These are phyloP conservation scores for Stigmatopora nigra DNA, from an alignment of 2,113 vertebrate genomes.

Conservation along the genomic window DNA sequence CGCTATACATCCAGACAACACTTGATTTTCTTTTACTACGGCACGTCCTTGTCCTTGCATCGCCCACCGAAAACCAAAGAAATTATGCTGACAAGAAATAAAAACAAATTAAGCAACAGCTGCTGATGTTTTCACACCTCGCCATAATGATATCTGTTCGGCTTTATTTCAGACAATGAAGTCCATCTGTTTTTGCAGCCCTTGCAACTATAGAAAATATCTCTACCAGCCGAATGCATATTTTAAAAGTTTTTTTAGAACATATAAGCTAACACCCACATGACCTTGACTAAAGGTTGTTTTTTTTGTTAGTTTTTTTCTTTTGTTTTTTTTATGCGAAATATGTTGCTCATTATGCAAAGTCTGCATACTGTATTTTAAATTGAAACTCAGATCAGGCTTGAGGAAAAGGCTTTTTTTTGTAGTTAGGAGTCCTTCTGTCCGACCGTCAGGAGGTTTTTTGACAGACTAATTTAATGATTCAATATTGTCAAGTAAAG, in stretches of 20 bases:
- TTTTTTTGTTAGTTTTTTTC: background rate
- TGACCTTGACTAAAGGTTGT: background rate
- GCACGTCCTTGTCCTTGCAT: background rate
- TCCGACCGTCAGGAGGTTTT: no score
- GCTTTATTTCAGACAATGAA: conserved; percentile 1
- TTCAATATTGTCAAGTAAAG: no score
- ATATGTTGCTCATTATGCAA: background rate
- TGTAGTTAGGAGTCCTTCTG: no score
- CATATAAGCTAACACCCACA: background rate
- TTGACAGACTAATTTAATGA: no score
- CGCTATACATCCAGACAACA: background rate
- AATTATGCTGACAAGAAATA: background rate
- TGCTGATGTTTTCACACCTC: conserved; percentile 7
- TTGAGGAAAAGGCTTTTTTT: background rate
- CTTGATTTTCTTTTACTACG: background rate
- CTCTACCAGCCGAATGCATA: background rate
- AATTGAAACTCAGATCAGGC: background rate
- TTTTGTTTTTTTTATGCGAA: background rate
- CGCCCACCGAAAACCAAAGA: background rate
- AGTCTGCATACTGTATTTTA: background rate
- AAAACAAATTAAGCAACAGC: conserved; percentile 2
- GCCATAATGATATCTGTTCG: conserved; percentile 1
- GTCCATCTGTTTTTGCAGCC: background rate
- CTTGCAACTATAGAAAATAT: background rate
- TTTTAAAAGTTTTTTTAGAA: background rate